These are phyloP conservation scores for Pterobdella sp. DNA, from an alignment of 2,888 invertebrate species.

Conservation along the genomic window DNA sequence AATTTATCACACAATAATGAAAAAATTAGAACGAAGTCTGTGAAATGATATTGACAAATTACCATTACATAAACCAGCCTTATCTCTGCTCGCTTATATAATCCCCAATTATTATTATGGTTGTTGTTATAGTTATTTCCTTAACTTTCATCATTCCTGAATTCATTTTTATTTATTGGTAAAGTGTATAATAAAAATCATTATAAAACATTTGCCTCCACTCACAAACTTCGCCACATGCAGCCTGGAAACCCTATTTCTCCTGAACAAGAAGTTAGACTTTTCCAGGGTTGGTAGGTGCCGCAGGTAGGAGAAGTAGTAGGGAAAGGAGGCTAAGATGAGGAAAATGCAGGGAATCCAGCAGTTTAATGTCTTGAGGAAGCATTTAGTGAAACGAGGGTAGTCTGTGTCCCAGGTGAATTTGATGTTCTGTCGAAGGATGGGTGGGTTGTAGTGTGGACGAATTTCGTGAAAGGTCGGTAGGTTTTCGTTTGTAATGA, in stretches of 20 bases:
- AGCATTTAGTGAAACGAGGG: slow-evolving; percentile 81
- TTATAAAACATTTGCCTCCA: neutral
- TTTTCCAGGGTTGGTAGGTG: slow-evolving; percentile 11
- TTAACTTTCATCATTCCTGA: too few relatives aligned
- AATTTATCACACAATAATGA: too few relatives aligned
- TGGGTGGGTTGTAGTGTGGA: neutral
- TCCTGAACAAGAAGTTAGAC: too few relatives aligned
- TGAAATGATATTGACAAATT: too few relatives aligned
- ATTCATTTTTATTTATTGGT: too few relatives aligned
- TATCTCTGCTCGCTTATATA: too few relatives aligned
- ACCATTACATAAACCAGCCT: too few relatives aligned
- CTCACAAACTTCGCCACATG: slow-evolving; percentile 46
- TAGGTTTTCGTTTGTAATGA: too few relatives aligned
- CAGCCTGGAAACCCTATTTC: slow-evolving; percentile 34
- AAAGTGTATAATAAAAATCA: too few relatives aligned
- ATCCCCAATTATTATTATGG: too few relatives aligned
- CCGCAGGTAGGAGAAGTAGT: slow-evolving; percentile 34
- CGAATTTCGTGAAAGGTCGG: neutral
- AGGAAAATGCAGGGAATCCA: slow-evolving; percentile 81
- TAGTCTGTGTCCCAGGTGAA: slow-evolving; percentile 37
- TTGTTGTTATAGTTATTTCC: too few relatives aligned
- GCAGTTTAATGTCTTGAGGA: slow-evolving; percentile 77
- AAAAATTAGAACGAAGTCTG: too few relatives aligned
- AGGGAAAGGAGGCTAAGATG: slow-evolving; percentile 66
- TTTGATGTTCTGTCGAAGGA: slow-evolving; percentile 31